Evolutionary conservation across 2,797 vertebrate species (phyloP).

Genomic region (Vultur gryphus): DNA sequence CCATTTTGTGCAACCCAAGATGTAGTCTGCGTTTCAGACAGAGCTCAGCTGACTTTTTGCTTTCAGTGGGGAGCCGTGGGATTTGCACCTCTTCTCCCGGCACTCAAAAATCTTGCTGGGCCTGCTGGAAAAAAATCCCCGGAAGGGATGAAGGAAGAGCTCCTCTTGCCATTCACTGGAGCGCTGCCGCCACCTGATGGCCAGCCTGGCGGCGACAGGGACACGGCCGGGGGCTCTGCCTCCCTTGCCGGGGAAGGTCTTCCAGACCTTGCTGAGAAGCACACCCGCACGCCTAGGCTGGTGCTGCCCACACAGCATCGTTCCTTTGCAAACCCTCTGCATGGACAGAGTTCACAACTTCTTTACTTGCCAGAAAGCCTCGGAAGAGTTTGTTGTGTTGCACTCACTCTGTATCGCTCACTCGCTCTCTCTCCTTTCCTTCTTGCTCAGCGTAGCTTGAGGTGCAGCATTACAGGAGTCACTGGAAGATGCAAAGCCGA

Average conservation of each 20-base stretch:
- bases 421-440: neutral
- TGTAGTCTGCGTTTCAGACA: neutral
- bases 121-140: neutral
- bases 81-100: neutral
- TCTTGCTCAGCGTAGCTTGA: neutral
- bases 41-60: neutral
- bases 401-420: neutral
- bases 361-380: neutral
- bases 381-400: neutral
- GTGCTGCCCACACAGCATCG: neutral
- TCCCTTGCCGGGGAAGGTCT: neutral
- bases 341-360: neutral
- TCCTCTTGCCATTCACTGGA: neutral
- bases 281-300: neutral
- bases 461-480: neutral
- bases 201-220: neutral
- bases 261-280: neutral
- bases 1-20: neutral
- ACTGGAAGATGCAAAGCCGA: neutral
- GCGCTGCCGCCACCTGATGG: conserved; percentile 48
- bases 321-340: neutral
- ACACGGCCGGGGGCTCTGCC: neutral
- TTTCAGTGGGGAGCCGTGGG: neutral
- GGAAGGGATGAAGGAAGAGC: neutral
- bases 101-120: neutral